Conservation (phyloP, 1,140 invertebrate species). For the Drosophila dunni region DNA sequence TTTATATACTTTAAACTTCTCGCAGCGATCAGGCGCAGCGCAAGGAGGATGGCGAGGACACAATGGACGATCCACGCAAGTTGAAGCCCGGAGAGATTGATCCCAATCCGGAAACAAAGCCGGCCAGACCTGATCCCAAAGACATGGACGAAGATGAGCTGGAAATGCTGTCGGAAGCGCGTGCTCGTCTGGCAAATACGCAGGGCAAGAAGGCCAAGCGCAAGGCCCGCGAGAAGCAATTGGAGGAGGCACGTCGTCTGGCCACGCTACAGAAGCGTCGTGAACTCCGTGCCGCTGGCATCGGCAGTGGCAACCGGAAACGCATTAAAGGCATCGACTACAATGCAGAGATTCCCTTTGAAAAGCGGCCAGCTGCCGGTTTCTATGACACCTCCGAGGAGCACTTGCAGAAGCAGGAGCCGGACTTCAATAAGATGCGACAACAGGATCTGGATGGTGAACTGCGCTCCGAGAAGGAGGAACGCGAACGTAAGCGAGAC, state of each 20-base stretch:
- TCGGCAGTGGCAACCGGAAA: constrained; percentile 86
- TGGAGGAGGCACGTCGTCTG: constrained; percentile 98
- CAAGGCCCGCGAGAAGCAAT: constrained; percentile 99
- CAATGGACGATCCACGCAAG: constrained; percentile 97
- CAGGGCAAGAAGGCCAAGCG: constrained; percentile 99
- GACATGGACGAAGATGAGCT: constrained; percentile 99
- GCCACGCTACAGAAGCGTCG: constrained; percentile 98
- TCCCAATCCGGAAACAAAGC: constrained; percentile 99
- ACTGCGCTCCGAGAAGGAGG: constrained; percentile 94
- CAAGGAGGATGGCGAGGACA: constrained; percentile 97
- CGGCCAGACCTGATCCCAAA: constrained; percentile 99
- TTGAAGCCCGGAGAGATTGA: constrained; percentile 99
- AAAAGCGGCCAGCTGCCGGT: constrained; percentile 95
- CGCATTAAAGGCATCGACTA: constrained; percentile 94
- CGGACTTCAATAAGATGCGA: constrained; percentile 94
- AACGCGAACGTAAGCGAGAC: constrained; percentile 94
- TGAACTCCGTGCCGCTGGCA: constrained; percentile 98
- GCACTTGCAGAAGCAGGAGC: constrained; percentile 93
- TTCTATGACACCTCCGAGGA: constrained; percentile 98
- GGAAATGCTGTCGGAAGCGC: constrained; percentile 99
- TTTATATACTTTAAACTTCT: neutral
- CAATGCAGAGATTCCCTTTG: constrained; percentile 99
- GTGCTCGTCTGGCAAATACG: constrained; percentile 98
- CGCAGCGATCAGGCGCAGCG: constrained; percentile 98
- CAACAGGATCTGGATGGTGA: constrained; percentile 98